Evolutionary conservation across 2,113 vertebrate species (phyloP).

Genomic region (Panthera leo): DNA sequence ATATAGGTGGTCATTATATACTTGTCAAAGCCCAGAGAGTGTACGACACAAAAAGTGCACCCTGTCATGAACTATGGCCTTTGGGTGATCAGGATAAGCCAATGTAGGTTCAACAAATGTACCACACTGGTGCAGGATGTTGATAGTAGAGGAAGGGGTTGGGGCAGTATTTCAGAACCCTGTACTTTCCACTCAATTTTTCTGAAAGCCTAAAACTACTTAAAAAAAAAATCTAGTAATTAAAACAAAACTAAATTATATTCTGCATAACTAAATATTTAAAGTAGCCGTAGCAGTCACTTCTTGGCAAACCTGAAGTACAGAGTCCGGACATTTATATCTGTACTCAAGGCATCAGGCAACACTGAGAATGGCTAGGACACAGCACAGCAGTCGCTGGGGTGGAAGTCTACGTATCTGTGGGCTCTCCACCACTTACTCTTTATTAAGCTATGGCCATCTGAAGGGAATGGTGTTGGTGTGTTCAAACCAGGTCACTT

Average conservation of each 20-base stretch:
- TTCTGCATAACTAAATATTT: not conserved
- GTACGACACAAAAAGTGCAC: not conserved
- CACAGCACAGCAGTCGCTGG: not conserved
- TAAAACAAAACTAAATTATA: not conserved
- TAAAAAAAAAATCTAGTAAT: not conserved
- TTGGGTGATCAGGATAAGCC: not conserved
- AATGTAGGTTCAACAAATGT: not conserved
- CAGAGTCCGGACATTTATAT: not conserved
- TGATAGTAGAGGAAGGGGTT: not conserved
- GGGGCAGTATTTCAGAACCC: not conserved
- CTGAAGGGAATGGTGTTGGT: not conserved
- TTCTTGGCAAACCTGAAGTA: not conserved
- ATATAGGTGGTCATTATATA: not conserved
- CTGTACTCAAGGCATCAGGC: not conserved
- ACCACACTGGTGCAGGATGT: not conserved
- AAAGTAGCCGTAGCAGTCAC: not conserved
- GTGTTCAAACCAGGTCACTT: not conserved
- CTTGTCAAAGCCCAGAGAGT: not conserved
- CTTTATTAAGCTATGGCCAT: not conserved
- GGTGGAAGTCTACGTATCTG: not conserved
- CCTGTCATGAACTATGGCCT: not conserved
- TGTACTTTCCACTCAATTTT: not conserved
- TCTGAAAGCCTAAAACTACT: not conserved
- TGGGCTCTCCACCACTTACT: not conserved
- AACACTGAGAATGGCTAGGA: not conserved